Conservation (phyloP, 2,888 invertebrate species). For the Sinelater perroti region DNA sequence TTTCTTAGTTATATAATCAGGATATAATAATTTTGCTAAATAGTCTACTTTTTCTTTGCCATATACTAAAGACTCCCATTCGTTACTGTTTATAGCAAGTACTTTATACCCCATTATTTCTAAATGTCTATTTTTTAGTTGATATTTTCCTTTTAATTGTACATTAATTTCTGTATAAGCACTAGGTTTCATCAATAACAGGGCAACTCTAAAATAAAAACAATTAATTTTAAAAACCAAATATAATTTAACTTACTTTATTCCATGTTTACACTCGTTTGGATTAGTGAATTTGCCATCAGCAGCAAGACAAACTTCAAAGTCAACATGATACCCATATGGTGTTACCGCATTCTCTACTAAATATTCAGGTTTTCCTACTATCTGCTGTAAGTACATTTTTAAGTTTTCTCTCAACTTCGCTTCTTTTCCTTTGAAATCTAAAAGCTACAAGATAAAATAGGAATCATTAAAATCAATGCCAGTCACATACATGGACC, state of each 20-base stretch:
- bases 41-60: conserved; percentile 63
- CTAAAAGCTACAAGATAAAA: conserved; percentile 1
- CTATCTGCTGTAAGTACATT: conserved; percentile 49
- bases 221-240: conserved; percentile 15
- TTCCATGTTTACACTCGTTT: conserved; percentile 1
- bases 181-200: conserved; percentile 61
- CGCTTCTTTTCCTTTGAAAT: background rate
- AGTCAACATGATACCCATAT: conserved; percentile 62
- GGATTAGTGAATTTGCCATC: conserved; percentile 24
- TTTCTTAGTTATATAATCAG: background rate
- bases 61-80: conserved; percentile 68
- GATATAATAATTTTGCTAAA: conserved; percentile 51
- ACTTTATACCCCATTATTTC: conserved; percentile 72
- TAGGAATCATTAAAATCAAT: background rate
- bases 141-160: conserved; percentile 63
- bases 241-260: conserved; percentile 38
- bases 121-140: conserved; percentile 66
- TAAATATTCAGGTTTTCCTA: conserved; percentile 48
- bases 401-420: conserved; percentile 36
- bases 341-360: conserved; percentile 55
- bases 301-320: conserved; percentile 51
- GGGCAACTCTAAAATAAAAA: conserved; percentile 59
- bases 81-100: conserved; percentile 61
- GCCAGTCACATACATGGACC: background rate
- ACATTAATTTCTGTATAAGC: conserved; percentile 62